Base-by-base conservation (phyloP, 2,888 invertebrate genomes). In the Opisthograptis luteolata region DNA sequence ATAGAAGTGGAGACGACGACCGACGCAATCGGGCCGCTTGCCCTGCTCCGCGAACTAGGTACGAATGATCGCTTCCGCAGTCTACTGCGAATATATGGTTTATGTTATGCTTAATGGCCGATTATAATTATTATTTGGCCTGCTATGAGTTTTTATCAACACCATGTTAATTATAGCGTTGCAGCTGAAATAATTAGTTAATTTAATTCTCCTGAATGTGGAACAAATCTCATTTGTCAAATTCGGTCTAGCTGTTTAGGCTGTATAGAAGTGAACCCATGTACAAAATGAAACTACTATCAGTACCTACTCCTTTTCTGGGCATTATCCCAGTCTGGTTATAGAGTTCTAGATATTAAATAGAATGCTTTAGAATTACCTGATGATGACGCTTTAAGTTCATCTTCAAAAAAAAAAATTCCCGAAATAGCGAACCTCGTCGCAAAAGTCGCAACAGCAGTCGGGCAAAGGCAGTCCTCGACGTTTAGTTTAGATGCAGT, bases 1-100 rank as follows among this genome's bases (percentile, higher is more conserved):
- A 84, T 86, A 86, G 83, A 78, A 84, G 83, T 86, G 77, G 81
- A 86, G 84, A 86, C 86, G 82, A 73, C 78, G 82, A 79, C 81
- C 81, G 79, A 76, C 76, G 77, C 76, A 83, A 80, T 82, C 76
- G 64, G 77, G 71, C 69, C 76, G 67, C 66, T 55, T 69, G 77
- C 64, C 67, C 66, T 67, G 78, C 79, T 79, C 74, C 58, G 87
- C 87, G 73, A 88, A 88, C 84, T 84, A 67, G 61, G 72, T 64
- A 77, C 78, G 71, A 73, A 79, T 76, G 77, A 76, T 55, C 63
- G 61, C 84, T 88, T 88, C 87, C 87, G 87, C 82, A 78, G 81
- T 81, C 73, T 79, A 68, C 64, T 62, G 73, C 63, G 58, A 70
- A 75, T 73, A 59, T 62, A 55, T 65, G 58, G 62, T 64, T 47